A percentile compares a stretch with the other conserved stretches of the same genome.
Conservation (phyloP, 2,113 vertebrate species). For the Coptodon bakossiorum region DNA sequence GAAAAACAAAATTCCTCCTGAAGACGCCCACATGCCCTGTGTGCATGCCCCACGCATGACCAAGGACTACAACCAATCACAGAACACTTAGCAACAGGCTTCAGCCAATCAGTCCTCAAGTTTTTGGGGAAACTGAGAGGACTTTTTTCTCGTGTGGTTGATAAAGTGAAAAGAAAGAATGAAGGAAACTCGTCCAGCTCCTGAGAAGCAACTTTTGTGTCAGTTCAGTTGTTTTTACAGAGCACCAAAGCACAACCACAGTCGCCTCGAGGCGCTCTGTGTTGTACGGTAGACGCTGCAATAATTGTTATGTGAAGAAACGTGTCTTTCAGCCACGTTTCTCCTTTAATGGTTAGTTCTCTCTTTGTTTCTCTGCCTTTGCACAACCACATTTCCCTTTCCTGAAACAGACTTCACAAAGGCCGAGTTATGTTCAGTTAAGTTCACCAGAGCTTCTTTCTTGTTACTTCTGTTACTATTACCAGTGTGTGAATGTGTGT, state of each 20-base stretch:
- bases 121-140: fast-evolving
- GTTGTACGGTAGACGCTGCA: not conserved
- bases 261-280: fast-evolving
- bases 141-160: not conserved
- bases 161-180: not conserved
- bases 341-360: not conserved
- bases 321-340: not conserved
- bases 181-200: not conserved
- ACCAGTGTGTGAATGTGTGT: too few relatives aligned
- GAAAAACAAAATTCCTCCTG: not conserved
- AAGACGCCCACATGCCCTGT: not conserved
- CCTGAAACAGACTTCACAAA: not conserved
- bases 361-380: not conserved
- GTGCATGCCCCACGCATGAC: not conserved
- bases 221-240: not conserved
- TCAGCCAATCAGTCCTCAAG: not conserved
- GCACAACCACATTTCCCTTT: not conserved
- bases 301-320: not conserved
- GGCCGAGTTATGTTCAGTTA: not conserved
- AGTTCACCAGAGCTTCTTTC: not conserved
- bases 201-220: not conserved
- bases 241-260: not conserved
- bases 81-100: not conserved
- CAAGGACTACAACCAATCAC: not conserved
- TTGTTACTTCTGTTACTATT: not conserved